Base-by-base conservation (phyloP, 2,888 invertebrate genomes). In the Drosophila mayaguana region DNA sequence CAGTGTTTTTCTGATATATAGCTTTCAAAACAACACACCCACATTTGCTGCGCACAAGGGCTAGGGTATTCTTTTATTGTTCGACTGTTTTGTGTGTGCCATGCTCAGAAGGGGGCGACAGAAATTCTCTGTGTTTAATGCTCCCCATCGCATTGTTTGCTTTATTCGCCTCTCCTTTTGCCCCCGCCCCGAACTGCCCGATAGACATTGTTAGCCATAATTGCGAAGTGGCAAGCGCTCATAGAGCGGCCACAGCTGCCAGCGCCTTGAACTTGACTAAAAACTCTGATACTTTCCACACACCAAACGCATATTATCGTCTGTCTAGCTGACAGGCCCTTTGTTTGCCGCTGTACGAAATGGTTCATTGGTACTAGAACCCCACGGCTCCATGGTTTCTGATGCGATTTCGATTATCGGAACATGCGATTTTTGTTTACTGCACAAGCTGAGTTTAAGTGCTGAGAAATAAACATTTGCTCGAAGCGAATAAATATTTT, bases 221-320 rank as follows among this genome's bases (percentile, higher is more conserved):
- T 79, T 72, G 82, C 77, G 43, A 71, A 70, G 77, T 70, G 74
- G 53, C 63, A 77, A 60, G 56, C 42, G 48, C 68, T 16, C 57
- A 63, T 45, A 46, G 43, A 75, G 62, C 61, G 62, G 36, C 32
- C 51, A 60, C 75, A 75, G 66, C 72, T 69, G 71, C 61, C 59
- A 51, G 43, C 81, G 85, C 83, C 83, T 85, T 84, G 83, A 84
- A 85, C 83, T 84, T 84, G 83, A 73, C 83, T 74, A 78, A 65
- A 51, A 53, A 60, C 60, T 45, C 54, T n/a, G 65, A 70, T 66
- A 69, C 60, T 81, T 83, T 66, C 54, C 65, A 61, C 68, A 61
- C 20, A 34, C 20, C 22, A 45, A 36, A 38, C 16, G 36, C 36
- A 16, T 5, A 20, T 40, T 11, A 25, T n/a, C 12, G 38, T n/a